Percentiles rank a stretch among this genome's conserved stretches.
Evolutionary conservation across 2,113 vertebrate genomes (phyloP).

Genomic region (Oxyruncus cristatus): DNA sequence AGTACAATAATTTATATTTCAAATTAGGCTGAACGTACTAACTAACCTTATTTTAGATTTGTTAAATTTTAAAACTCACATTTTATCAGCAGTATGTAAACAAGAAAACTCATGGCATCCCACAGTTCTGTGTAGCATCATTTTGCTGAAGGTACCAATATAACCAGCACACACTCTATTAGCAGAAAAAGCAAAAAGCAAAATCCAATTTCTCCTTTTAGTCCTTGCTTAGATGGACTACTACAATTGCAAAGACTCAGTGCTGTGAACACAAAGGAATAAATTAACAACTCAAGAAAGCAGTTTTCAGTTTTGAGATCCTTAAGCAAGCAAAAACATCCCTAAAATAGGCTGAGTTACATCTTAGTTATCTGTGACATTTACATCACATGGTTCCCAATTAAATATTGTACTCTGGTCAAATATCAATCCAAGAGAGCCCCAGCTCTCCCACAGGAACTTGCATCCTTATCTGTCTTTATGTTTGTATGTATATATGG

Average conservation of each 20-base stretch:
- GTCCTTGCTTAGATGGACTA: not conserved
- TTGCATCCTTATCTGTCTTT: not conserved
- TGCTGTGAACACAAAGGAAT: not conserved
- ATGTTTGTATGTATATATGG: too few species aligned
- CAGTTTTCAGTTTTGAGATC: not conserved
- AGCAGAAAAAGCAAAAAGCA: not conserved
- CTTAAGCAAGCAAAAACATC: not conserved
- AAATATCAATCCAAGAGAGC: not conserved
- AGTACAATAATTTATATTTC: not conserved
- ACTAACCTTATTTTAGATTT: not conserved
- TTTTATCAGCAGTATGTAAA: not conserved
- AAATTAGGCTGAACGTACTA: not conserved
- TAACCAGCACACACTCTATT: not conserved
- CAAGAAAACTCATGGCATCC: not conserved
- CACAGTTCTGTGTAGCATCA: not conserved
- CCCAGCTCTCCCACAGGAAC: not conserved
- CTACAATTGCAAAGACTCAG: not conserved
- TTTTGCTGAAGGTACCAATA: not conserved
- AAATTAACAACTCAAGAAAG: not conserved
- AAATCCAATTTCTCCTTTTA: not conserved
- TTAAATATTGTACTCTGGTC: not conserved
- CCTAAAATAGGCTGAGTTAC: not conserved
- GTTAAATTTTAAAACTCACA: not conserved
- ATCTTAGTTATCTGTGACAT: not conserved
- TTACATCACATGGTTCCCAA: not conserved